A percentile compares a stretch with the other conserved stretches of the same genome.
phyloP scores from a whole-genome alignment of 2,888 invertebrate species.

The Ypsolopha scabrella region DNA sequence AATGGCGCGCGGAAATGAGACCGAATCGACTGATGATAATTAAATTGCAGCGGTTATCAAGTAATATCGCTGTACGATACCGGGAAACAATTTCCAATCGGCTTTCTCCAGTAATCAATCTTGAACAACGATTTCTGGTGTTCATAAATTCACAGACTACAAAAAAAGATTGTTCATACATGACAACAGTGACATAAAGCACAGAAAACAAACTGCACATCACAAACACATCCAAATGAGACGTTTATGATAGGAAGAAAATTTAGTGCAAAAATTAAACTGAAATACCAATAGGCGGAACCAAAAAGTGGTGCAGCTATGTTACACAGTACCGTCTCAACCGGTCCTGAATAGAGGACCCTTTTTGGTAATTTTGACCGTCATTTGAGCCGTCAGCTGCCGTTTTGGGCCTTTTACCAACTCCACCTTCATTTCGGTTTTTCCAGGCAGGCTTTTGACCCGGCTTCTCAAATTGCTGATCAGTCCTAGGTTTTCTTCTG shows the following conservation, averaged over 20 bases:
- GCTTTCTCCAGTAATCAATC: too few species aligned
- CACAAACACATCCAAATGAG: not conserved
- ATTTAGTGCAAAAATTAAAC: not conserved
- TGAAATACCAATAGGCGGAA: not conserved
- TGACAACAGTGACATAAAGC: not conserved
- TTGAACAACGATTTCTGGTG: too few species aligned
- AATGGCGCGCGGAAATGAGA: not conserved
- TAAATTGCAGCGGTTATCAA: too few species aligned
- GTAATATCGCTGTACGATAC: too few species aligned
- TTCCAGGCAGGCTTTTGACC: conserved; percentile 34
- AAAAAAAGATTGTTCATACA: too few species aligned
- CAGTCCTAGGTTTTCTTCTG: conserved; percentile 60
- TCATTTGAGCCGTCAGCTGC: conserved; percentile 14
- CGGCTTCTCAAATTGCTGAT: conserved; percentile 26
- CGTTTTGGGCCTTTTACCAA: conserved; percentile 37
- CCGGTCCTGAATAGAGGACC: conserved; percentile 43
- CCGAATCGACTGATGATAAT: not conserved
- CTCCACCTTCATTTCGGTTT: conserved; percentile 39
- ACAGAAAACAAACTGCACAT: not conserved
- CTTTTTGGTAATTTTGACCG: conserved; percentile 10
- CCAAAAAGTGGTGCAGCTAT: not conserved
- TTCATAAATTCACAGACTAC: too few species aligned
- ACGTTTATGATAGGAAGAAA: too few species aligned
- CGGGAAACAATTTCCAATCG: too few species aligned
- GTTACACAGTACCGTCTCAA: conserved; percentile 47